These are phyloP conservation scores for Barypeithes pellucidus DNA, from an alignment of 2,888 invertebrate genomes.

Conservation along the genomic window DNA sequence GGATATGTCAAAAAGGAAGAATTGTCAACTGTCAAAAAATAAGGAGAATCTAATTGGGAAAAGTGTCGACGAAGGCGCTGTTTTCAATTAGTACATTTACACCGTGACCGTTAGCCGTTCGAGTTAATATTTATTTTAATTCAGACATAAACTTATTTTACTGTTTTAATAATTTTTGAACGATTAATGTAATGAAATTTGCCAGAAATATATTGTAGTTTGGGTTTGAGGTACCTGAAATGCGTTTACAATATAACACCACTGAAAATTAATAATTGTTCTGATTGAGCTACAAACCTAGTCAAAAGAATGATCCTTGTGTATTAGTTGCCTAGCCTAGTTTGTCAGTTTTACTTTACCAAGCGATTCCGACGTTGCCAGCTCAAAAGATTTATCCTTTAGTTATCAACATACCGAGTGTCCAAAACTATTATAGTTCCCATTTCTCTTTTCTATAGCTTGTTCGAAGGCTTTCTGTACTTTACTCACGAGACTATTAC, in stretches of 20 bases:
- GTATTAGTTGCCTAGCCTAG: slow-evolving; percentile 3
- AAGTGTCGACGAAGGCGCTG: background rate
- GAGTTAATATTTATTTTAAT: too few species aligned
- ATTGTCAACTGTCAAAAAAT: background rate
- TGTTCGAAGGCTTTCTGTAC: background rate
- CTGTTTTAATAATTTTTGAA: too few species aligned
- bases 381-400: background rate
- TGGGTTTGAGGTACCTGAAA: too few species aligned
- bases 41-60: background rate
- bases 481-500: background rate
- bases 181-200: too few species aligned
- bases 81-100: background rate
- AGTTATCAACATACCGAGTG: background rate
- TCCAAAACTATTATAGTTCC: background rate
- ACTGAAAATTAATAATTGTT: too few species aligned
- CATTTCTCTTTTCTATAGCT: background rate
- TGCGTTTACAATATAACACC: too few species aligned
- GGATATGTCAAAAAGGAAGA: slow-evolving; percentile 33
- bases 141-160: too few species aligned
- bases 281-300: background rate
- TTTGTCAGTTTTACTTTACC: background rate
- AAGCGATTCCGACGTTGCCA: slow-evolving; percentile 8
- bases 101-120: background rate
- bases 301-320: background rate
- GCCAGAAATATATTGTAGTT: too few species aligned